Evolutionary conservation across 2,113 vertebrate genomes (phyloP).

Genomic region (Carassius gibelio): DNA sequence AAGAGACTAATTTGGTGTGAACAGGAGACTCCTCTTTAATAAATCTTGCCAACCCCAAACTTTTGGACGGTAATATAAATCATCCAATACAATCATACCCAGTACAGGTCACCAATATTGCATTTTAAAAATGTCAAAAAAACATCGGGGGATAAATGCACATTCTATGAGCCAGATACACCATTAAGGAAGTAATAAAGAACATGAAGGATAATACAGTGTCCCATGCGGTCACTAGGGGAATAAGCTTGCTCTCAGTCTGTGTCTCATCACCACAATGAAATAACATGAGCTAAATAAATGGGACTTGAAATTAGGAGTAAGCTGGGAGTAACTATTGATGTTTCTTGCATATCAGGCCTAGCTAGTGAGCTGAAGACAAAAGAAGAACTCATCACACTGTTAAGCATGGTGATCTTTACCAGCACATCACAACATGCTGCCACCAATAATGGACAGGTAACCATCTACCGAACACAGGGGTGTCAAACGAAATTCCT

Average conservation of each 20-base stretch:
- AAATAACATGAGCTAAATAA: background rate
- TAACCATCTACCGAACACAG: background rate
- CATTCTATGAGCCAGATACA: background rate
- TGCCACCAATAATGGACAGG: conserved; percentile 76
- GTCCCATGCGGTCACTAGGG: background rate
- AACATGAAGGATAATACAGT: background rate
- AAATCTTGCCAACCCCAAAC: background rate
- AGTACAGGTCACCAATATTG: background rate
- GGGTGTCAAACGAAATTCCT: too few relatives aligned
- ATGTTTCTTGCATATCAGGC: conserved; percentile 56
- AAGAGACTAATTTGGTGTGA: background rate
- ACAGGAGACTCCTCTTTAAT: background rate
- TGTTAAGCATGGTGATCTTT: conserved; percentile 70
- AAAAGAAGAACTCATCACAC: conserved; percentile 67
- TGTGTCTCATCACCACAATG: too few relatives aligned
- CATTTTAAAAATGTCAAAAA: background rate
- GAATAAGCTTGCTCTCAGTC: too few relatives aligned
- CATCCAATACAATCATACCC: background rate
- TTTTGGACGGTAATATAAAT: background rate
- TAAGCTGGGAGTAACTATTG: background rate
- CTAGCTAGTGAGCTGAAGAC: conserved; percentile 61
- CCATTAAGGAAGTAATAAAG: background rate
- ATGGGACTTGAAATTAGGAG: background rate
- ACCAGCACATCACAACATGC: conserved; percentile 71
- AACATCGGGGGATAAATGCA: background rate